Conservation (phyloP, 2,797 vertebrate genomes). For the Sebastes aleutianus region DNA sequence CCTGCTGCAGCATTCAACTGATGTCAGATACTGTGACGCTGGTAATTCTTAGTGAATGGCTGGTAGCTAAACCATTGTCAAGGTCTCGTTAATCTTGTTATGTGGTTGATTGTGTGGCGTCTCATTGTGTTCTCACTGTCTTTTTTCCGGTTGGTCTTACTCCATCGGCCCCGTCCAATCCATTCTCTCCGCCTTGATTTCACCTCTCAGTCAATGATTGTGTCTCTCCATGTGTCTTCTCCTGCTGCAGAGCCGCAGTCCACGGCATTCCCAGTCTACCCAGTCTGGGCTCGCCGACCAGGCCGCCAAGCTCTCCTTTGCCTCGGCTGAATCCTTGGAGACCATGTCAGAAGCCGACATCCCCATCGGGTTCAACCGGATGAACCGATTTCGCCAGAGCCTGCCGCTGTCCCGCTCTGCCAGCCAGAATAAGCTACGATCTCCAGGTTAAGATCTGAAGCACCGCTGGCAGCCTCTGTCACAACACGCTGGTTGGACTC, state of each 20-base stretch:
- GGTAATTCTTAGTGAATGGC: conserved; percentile 60
- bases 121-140: conserved; percentile 53
- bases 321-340: conserved; percentile 96
- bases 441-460: conserved; percentile 87
- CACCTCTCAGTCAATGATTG: conserved; percentile 40
- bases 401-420: conserved; percentile 94
- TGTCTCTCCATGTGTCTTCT: conserved; percentile 26
- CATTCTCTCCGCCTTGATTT: conserved; percentile 54
- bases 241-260: conserved; percentile 90
- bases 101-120: conserved; percentile 57
- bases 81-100: conserved; percentile 67
- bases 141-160: conserved; percentile 44
- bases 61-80: conserved; percentile 59
- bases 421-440: conserved; percentile 97
- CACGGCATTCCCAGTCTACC: conserved; percentile 93
- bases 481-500: conserved; percentile 12
- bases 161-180: conserved; percentile 53
- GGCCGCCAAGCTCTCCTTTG: conserved; percentile 96
- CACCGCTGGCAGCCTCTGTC: conserved; percentile 17
- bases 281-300: conserved; percentile 97
- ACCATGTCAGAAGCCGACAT: conserved; percentile 99
- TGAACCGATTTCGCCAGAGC: conserved; percentile 98
- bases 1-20: conserved; percentile 23
- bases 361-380: conserved; percentile 95
- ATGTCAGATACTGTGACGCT: conserved; percentile 40